These are phyloP conservation scores for Sminthurides aquaticus DNA, from an alignment of 2,888 invertebrate species.

Conservation along the genomic window DNA sequence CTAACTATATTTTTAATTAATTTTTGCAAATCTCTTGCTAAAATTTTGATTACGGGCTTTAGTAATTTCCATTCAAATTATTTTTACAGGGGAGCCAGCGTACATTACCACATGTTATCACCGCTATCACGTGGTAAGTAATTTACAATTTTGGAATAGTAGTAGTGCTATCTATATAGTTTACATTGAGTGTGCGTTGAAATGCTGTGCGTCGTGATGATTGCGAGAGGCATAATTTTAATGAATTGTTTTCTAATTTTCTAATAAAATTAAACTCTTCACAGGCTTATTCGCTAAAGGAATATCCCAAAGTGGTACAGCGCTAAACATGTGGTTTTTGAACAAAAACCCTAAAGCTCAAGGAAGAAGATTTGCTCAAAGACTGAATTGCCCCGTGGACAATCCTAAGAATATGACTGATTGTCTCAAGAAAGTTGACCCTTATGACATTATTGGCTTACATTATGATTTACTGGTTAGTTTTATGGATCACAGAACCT, in stretches of 20 bases:
- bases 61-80: too few relatives aligned
- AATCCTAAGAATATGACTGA: constrained; percentile 21
- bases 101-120: constrained; percentile 32
- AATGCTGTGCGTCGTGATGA: too few relatives aligned
- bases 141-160: not conserved
- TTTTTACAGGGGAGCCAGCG: constrained; percentile 25
- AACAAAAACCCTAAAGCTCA: constrained; percentile 28
- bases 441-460: constrained; percentile 10
- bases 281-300: constrained; percentile 27
- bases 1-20: not conserved
- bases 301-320: constrained; percentile 29
- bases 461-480: constrained; percentile 26
- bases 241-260: too few relatives aligned
- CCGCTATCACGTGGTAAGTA: constrained; percentile 28
- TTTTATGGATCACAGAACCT: not conserved
- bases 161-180: not conserved
- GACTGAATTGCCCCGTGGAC: constrained; percentile 28
- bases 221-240: too few relatives aligned
- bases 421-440: constrained; percentile 23
- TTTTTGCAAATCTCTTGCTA: too few relatives aligned
- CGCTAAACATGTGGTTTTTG: constrained; percentile 31
- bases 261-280: too few relatives aligned
- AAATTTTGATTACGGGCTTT: not conserved
- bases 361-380: constrained; percentile 26
- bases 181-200: too few relatives aligned